phyloP scores from a whole-genome alignment of 2,888 invertebrate species.

The Sesia apiformis region DNA sequence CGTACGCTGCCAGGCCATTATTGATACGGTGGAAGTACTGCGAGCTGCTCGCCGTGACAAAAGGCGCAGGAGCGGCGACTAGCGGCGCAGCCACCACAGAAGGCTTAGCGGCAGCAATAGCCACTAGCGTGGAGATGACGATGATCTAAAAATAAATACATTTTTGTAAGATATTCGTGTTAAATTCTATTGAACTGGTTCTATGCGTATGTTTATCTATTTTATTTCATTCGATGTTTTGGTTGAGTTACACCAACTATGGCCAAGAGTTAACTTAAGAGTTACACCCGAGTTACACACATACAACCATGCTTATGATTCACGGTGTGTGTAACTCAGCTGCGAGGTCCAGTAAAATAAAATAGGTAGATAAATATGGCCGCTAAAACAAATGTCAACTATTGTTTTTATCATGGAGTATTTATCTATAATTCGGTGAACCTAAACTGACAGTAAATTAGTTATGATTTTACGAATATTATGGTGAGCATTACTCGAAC shows the following conservation, averaged over 20 bases:
- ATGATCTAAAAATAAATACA: constrained; percentile 33
- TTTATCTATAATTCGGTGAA: no score
- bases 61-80: constrained; percentile 52
- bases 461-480: no score
- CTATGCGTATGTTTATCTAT: not conserved
- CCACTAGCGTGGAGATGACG: constrained; percentile 46
- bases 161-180: not conserved
- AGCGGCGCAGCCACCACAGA: constrained; percentile 35
- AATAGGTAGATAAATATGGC: no score
- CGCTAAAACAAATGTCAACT: no score
- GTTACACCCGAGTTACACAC: not conserved
- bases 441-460: no score
- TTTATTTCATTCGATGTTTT: no score
- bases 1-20: constrained; percentile 65
- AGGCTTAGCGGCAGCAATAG: constrained; percentile 50
- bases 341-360: no score
- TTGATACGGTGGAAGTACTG: constrained; percentile 80
- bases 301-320: no score
- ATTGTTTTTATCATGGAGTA: no score
- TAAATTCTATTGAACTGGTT: not conserved
- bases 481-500: no score
- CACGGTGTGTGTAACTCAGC: no score
- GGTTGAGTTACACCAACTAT: not conserved
- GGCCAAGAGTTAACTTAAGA: not conserved
- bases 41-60: constrained; percentile 79